Percentiles rank a stretch among this genome's conserved stretches.
These are phyloP conservation scores for Drosophila ogumai DNA, from an alignment of 1,140 invertebrate species.

Conservation along the genomic window DNA sequence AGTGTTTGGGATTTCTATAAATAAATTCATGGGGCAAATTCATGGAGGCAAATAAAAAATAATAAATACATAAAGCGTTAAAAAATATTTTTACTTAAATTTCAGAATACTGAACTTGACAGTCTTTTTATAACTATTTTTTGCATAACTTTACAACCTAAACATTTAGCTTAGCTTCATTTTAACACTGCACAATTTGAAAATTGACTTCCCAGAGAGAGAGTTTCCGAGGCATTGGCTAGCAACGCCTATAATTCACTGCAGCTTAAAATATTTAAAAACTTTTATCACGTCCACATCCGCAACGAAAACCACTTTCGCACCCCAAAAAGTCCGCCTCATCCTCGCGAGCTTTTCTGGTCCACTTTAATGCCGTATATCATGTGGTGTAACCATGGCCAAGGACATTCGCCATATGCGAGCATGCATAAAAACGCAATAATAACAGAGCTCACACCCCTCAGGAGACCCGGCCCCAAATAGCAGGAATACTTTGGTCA, in stretches of 20 bases:
- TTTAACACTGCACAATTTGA: background rate
- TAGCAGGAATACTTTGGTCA: slow-evolving; percentile 72
- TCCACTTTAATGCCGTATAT: slow-evolving; percentile 74
- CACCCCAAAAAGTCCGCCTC: slow-evolving; percentile 41
- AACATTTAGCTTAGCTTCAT: background rate
- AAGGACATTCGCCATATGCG: slow-evolving; percentile 82
- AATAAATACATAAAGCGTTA: background rate
- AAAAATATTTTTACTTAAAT: background rate
- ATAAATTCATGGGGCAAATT: too few relatives aligned
- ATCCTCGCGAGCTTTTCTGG: slow-evolving; percentile 27
- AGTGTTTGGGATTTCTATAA: background rate
- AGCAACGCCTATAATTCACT: slow-evolving; percentile 64
- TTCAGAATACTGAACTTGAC: too few relatives aligned
- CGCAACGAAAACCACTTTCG: slow-evolving; percentile 48
- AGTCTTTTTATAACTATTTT: too few relatives aligned
- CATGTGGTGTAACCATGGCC: slow-evolving; percentile 74
- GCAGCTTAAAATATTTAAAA: slow-evolving; percentile 78
- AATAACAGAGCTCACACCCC: slow-evolving; percentile 59
- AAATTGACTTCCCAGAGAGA: slow-evolving; percentile 44
- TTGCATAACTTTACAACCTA: background rate
- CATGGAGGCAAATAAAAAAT: background rate
- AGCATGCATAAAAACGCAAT: slow-evolving; percentile 82
- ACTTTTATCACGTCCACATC: slow-evolving; percentile 59
- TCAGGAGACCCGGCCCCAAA: slow-evolving; percentile 6
- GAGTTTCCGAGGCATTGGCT: slow-evolving; percentile 16